These are phyloP conservation scores for Cheilosia vulpina DNA, from an alignment of 2,888 invertebrate genomes.

Conservation along the genomic window DNA sequence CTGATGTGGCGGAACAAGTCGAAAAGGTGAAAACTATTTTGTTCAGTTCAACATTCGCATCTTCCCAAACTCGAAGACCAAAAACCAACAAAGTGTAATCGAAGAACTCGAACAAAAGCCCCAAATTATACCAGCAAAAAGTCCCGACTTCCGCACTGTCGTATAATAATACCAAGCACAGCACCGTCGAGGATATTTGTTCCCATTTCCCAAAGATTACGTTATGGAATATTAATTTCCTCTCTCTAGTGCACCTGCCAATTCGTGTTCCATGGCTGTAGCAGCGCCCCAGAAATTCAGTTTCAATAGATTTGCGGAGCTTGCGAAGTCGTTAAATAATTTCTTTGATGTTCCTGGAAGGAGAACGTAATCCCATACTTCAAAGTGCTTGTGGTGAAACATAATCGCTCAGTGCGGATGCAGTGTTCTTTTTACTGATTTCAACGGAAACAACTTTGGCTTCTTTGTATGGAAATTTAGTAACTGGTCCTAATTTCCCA, in stretches of 20 bases:
- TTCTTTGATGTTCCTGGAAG: slow-evolving; percentile 25
- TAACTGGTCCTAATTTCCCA: background rate
- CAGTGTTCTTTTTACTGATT: slow-evolving; percentile 5
- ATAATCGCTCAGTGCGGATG: slow-evolving; percentile 5
- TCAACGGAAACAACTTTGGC: slow-evolving; percentile 1
- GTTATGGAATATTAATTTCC: slow-evolving; percentile 18
- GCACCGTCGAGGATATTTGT: too few species aligned
- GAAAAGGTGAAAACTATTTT: too few species aligned
- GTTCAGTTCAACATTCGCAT: too few species aligned
- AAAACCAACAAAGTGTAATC: too few species aligned
- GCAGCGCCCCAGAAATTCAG: background rate
- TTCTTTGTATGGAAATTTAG: slow-evolving; percentile 26
- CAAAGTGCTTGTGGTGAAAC: slow-evolving; percentile 15
- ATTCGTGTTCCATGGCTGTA: background rate
- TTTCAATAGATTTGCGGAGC: slow-evolving; percentile 3
- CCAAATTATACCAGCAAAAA: too few species aligned
- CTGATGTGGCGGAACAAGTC: too few species aligned
- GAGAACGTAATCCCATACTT: slow-evolving; percentile 22
- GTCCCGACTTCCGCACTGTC: too few species aligned
- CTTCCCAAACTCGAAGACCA: too few species aligned
- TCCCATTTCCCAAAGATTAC: too few species aligned
- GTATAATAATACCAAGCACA: too few species aligned
- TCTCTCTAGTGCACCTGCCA: slow-evolving; percentile 10
- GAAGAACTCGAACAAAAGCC: too few species aligned
- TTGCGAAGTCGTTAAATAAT: slow-evolving; percentile 44